Base-by-base conservation (phyloP, 2,113 vertebrate species). In the Lepisosteus oculatus region DNA sequence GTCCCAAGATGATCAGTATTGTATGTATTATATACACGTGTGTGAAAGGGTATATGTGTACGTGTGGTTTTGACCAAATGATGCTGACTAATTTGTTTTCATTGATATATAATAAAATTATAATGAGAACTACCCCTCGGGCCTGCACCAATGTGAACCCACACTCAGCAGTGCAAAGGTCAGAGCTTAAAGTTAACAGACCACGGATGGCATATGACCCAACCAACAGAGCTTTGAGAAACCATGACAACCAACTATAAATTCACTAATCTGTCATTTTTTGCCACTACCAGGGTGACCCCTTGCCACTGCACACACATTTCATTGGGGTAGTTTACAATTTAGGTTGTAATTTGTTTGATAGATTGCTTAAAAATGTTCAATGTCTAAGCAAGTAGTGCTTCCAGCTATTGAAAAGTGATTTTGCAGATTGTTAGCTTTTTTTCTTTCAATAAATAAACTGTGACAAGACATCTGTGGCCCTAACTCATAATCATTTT, bases 101-200 rank as follows among this genome's bases (percentile, higher is more conserved):
- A 78, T 81, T 81, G 77, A 88, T 84, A 83, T 76, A 75, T 74
- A 84, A 77, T 66, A 73, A 85, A 88, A 87, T 84, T 84, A 64
- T 80, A 75, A 9, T 82, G 85, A 15, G 8, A 65, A 11, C 41
- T 54, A 45, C 45, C 81, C 75, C 78, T 66, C 65, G n/a, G 51
- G 65, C 79, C 63, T 55, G 68, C 8, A 43, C 70, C 65, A 76
- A 68, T 64, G 72, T 72, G 47, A 83, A 74, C 81, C 74, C 71
- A 66, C 3, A 41, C 42, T 45, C 65, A 61, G 41, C 14, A 68
- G 75, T 84, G 80, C 71, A 84, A 78, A 85, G 83, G 83, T 85
- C 65, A 62, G 55, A 76, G 77, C 45, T 79, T 84, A 77, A 73
- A 79, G 81, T 84, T 85, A 86, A 80, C 76, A 68, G 78, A 82